Evolutionary conservation across 2,888 invertebrate species (phyloP).

Genomic region (Stenchaetothrips biformis): DNA sequence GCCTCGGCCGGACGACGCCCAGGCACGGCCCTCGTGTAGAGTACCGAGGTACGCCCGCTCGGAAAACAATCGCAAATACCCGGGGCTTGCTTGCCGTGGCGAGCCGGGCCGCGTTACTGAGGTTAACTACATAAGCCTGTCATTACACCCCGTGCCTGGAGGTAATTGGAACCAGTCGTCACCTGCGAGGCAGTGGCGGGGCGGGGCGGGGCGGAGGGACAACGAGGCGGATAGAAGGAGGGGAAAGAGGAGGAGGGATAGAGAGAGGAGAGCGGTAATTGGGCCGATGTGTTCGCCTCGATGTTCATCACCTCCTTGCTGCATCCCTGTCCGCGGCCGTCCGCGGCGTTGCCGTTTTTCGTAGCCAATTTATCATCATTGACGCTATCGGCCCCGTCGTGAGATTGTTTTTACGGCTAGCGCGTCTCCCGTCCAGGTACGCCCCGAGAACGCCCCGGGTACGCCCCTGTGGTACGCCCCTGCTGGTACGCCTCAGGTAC

Average conservation of each 20-base stretch:
- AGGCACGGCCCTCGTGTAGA: too few species aligned
- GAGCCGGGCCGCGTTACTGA: not conserved
- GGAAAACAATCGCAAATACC: not conserved
- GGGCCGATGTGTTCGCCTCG: conserved; percentile 10
- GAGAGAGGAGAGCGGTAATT: not conserved
- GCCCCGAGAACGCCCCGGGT: too few species aligned
- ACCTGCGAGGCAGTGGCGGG: not conserved
- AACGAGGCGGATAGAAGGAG: not conserved
- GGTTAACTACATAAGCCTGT: conserved; percentile 18
- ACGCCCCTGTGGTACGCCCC: too few species aligned
- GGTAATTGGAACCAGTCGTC: conserved; percentile 20
- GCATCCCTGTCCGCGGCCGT: not conserved
- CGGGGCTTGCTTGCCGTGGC: not conserved
- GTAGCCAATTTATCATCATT: conserved; percentile 11
- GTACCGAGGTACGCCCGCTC: too few species aligned
- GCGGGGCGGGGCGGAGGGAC: not conserved
- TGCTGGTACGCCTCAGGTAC: not conserved
- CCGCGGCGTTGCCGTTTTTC: not conserved
- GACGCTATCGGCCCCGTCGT: not conserved
- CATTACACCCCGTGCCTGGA: conserved; percentile 3
- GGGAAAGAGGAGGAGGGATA: not conserved
- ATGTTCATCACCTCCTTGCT: not conserved
- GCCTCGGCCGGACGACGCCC: too few species aligned
- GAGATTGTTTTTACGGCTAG: conserved; percentile 10
- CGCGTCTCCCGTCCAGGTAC: too few species aligned